Percentiles rank a stretch among this genome's conserved stretches.
These are phyloP conservation scores for Hetaerina titia DNA, from an alignment of 2,888 invertebrate genomes.

Conservation along the genomic window DNA sequence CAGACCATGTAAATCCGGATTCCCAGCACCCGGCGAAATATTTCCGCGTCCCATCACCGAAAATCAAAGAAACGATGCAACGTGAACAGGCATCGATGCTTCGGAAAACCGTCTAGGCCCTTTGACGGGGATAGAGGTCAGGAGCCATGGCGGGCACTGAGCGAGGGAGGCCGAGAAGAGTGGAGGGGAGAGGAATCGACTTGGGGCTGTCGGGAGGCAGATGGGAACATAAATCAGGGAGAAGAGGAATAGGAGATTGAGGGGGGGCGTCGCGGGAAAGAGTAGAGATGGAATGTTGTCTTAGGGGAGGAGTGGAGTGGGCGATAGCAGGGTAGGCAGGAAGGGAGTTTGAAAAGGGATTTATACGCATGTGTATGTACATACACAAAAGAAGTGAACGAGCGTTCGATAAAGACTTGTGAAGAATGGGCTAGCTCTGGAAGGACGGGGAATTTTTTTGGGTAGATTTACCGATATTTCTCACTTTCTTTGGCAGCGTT, in stretches of 20 bases:
- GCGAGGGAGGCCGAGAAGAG: not conserved
- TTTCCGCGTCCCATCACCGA: too few relatives aligned
- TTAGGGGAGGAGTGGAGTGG: not conserved
- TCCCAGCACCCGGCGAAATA: too few relatives aligned
- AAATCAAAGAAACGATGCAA: too few relatives aligned
- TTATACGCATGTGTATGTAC: not conserved
- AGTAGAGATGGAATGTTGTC: conserved; percentile 32
- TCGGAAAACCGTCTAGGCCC: not conserved
- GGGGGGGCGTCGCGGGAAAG: not conserved
- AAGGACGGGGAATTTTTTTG: not conserved
- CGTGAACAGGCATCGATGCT: not conserved
- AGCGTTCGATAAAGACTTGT: conserved; percentile 12
- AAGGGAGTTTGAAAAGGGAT: not conserved
- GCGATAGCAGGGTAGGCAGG: not conserved
- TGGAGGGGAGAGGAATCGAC: not conserved
- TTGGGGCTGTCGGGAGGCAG: not conserved
- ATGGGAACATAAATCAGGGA: conserved; percentile 22
- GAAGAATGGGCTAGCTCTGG: not conserved
- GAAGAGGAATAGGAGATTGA: not conserved
- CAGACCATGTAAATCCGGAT: too few relatives aligned
- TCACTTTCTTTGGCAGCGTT: not conserved
- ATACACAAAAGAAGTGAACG: not conserved
- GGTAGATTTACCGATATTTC: not conserved
- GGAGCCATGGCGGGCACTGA: not conserved
- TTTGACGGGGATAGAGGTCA: not conserved